Percentiles rank a stretch among this genome's conserved stretches.
Evolutionary conservation across 1,140 invertebrate species (phyloP).

Genomic region (Hyles euphorbiae): DNA sequence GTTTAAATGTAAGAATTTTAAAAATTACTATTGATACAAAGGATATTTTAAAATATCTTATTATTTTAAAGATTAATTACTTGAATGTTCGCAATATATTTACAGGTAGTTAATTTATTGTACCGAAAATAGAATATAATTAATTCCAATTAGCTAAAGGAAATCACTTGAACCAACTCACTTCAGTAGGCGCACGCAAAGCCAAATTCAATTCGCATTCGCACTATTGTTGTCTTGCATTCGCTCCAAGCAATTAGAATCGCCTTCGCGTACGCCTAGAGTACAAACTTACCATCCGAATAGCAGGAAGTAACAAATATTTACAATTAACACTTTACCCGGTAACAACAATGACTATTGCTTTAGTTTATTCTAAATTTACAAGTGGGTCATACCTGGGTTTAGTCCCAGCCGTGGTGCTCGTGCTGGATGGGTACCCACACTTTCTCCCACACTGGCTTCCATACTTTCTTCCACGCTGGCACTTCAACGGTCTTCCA

Average conservation of each 20-base stretch:
- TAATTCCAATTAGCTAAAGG: not conserved
- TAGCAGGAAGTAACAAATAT: conserved; percentile 31
- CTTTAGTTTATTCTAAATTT: conserved; percentile 45
- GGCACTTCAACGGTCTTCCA: conserved; percentile 83
- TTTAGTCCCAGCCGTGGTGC: conserved; percentile 79
- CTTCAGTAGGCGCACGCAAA: conserved; percentile 47
- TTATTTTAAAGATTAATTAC: too few species aligned
- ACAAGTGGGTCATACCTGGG: conserved; percentile 42
- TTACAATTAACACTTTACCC: conserved; percentile 46
- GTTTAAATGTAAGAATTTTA: not conserved
- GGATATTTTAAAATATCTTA: too few species aligned
- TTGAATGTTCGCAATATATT: too few species aligned
- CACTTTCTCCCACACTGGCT: conserved; percentile 85
- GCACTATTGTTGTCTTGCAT: conserved; percentile 26
- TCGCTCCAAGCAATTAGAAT: conserved; percentile 25
- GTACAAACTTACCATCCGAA: conserved; percentile 33
- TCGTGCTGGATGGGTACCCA: conserved; percentile 80
- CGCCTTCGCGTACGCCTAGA: conserved; percentile 45
- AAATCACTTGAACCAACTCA: conserved; percentile 22
- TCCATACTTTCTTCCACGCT: conserved; percentile 84
- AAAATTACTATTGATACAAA: too few species aligned
- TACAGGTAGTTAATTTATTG: too few species aligned
- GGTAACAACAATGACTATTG: conserved; percentile 63
- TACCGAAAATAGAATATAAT: too few species aligned
- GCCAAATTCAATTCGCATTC: conserved; percentile 36